These are phyloP conservation scores for Melipona bicolor DNA, from an alignment of 2,888 invertebrate genomes.

Conservation along the genomic window DNA sequence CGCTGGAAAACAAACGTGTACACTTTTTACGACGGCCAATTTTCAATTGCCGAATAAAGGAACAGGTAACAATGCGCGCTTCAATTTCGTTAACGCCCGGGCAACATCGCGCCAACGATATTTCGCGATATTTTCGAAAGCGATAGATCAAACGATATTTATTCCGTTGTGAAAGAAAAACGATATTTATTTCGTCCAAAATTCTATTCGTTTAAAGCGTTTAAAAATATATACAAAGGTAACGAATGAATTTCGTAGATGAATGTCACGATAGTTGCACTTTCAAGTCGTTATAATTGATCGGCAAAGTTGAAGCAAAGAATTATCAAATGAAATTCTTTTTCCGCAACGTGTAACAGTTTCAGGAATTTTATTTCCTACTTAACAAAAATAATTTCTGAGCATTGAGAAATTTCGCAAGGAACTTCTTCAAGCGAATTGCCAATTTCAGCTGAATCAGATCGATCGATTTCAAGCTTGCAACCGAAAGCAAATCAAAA, in stretches of 20 bases:
- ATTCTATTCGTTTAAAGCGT: neutral
- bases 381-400: no score
- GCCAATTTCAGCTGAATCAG: neutral
- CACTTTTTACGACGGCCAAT: slow-evolving; percentile 5
- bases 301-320: no score
- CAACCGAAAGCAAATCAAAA: no score
- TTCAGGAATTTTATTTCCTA: no score
- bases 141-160: neutral
- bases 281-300: no score
- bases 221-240: neutral
- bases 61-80: neutral
- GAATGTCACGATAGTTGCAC: no score
- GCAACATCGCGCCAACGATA: neutral
- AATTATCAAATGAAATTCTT: no score
- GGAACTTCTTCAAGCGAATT: accelerated
- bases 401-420: neutral
- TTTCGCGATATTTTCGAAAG: neutral
- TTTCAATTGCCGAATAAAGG: slow-evolving; percentile 10
- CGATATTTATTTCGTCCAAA: neutral
- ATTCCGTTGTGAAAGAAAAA: neutral
- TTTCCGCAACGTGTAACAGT: no score
- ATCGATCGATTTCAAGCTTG: neutral
- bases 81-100: neutral
- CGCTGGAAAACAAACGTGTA: neutral
- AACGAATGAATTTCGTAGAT: neutral